Percentiles rank a stretch among this genome's conserved stretches.
Conservation (phyloP, 92 coral and sea anemone genomes). For the Heliopora coerulea region DNA sequence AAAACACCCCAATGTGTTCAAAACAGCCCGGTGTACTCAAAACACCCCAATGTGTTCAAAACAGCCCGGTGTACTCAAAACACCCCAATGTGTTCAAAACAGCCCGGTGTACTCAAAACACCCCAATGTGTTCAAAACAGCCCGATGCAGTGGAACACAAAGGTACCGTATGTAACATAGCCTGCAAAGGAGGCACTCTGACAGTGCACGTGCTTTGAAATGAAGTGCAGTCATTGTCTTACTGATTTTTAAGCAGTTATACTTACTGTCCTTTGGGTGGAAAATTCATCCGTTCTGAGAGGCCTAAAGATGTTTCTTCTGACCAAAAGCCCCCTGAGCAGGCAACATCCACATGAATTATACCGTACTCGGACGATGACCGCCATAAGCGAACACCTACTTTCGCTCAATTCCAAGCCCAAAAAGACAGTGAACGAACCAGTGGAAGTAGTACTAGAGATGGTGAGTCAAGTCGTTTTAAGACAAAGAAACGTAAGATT, state of each 20-base stretch:
- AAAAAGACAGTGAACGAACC: not conserved
- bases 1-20: not conserved
- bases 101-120: too few species aligned
- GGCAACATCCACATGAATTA: not conserved
- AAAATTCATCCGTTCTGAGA: not conserved
- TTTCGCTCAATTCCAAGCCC: not conserved
- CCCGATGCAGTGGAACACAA: not conserved
- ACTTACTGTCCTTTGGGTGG: not conserved
- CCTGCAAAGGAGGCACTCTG: not conserved
- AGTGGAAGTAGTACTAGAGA: not conserved
- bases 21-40: not conserved
- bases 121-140: not conserved
- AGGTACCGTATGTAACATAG: too few species aligned
- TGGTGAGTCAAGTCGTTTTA: not conserved
- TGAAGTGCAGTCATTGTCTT: slow-evolving; percentile 1
- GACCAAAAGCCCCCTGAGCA: too few species aligned
- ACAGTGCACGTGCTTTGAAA: not conserved
- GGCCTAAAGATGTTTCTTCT: not conserved
- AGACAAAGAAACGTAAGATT: slow-evolving; percentile 1
- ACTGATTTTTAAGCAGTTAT: not conserved
- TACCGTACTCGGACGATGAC: too few species aligned
- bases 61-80: not conserved
- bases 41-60: not conserved
- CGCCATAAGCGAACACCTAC: not conserved
- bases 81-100: not conserved